These are phyloP conservation scores for Carollia perspicillata DNA, from an alignment of 2,113 vertebrate species.

Conservation along the genomic window DNA sequence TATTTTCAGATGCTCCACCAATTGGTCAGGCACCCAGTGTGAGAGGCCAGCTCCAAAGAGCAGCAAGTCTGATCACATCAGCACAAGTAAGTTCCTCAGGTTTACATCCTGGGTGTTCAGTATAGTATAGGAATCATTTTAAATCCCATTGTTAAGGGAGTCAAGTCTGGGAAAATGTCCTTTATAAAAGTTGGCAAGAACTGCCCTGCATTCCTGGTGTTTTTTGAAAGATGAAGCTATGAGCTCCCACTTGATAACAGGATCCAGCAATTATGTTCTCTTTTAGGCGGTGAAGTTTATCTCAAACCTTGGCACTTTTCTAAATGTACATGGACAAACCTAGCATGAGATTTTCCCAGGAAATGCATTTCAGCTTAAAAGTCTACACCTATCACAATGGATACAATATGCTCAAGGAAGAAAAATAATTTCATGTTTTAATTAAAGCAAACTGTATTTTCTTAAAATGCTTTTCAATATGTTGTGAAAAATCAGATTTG, in stretches of 20 bases:
- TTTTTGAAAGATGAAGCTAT: not conserved
- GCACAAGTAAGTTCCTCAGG: slow-evolving; percentile 89
- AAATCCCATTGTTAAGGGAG: not conserved
- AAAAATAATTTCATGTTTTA: not conserved
- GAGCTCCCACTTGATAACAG: rapidly evolving
- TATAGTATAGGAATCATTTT: not conserved
- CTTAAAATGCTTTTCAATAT: not conserved
- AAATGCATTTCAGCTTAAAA: not conserved
- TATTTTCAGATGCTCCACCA: slow-evolving; percentile 94
- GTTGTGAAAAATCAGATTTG: not conserved
- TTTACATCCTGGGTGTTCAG: not conserved
- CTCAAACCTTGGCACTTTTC: not conserved
- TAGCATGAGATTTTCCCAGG: not conserved
- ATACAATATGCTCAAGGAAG: not conserved
- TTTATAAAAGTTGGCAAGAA: not conserved
- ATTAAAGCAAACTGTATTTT: not conserved
- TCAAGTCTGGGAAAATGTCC: not conserved
- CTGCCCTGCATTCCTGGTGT: not conserved
- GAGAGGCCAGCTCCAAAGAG: slow-evolving; percentile 98
- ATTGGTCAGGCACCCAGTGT: slow-evolving; percentile 98
- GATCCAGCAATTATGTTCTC: not conserved
- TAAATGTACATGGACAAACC: not conserved
- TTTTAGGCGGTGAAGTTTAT: not conserved
- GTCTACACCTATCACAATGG: not conserved
- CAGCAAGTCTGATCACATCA: slow-evolving; percentile 96